Percentiles rank a stretch among this genome's conserved stretches.
These are phyloP conservation scores for Hylaea fasciaria DNA, from an alignment of 2,888 invertebrate genomes.

Conservation along the genomic window DNA sequence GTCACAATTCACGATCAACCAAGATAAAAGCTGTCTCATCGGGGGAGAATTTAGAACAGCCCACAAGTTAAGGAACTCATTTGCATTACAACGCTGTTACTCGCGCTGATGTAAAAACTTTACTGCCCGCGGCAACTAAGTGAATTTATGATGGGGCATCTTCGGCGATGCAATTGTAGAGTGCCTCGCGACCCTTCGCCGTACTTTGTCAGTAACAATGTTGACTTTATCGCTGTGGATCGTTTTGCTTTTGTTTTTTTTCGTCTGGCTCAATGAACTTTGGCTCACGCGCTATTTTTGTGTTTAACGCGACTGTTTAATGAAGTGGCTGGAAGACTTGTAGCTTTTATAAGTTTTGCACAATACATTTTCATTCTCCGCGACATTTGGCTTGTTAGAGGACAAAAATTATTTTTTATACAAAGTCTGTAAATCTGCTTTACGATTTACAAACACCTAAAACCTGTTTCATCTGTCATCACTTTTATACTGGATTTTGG, in stretches of 20 bases:
- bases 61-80: slow-evolving; percentile 65
- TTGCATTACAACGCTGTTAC: slow-evolving; percentile 71
- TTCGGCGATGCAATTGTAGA: slow-evolving; percentile 17
- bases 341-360: too few relatives aligned
- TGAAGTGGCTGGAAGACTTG: too few relatives aligned
- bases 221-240: slow-evolving; percentile 7
- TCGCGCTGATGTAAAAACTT: slow-evolving; percentile 65
- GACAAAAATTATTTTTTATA: too few relatives aligned
- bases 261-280: neutral
- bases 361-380: too few relatives aligned
- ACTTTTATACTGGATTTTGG: too few relatives aligned
- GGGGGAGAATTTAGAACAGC: slow-evolving; percentile 54
- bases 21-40: slow-evolving; percentile 54
- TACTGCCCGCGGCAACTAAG: slow-evolving; percentile 59
- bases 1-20: slow-evolving; percentile 24
- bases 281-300: too few relatives aligned
- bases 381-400: too few relatives aligned
- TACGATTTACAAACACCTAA: too few relatives aligned
- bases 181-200: slow-evolving; percentile 3
- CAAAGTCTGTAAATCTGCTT: too few relatives aligned
- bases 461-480: too few relatives aligned
- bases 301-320: too few relatives aligned
- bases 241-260: neutral
- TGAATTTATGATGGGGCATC: slow-evolving; percentile 60
- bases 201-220: slow-evolving; percentile 7